Percentiles rank a stretch among this genome's conserved stretches.
These are phyloP conservation scores for Periophthalmus magnuspinnatus DNA, from an alignment of 2,797 vertebrate species.

Conservation along the genomic window DNA sequence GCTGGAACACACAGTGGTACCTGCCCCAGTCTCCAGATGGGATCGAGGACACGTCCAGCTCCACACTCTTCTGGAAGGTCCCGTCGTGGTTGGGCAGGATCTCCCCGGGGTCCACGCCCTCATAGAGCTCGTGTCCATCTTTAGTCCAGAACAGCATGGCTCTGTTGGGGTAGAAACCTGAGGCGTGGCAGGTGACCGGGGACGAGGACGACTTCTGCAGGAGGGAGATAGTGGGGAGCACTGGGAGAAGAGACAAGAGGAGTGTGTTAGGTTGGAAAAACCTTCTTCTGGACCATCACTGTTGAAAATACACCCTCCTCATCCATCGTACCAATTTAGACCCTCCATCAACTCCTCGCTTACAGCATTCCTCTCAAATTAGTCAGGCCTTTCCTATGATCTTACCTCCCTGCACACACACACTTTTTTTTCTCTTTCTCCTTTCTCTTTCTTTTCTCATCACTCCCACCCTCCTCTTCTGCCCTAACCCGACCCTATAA, in stretches of 20 bases:
- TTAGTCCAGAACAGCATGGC: slow-evolving; percentile 17
- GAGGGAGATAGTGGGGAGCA: slow-evolving; percentile 34
- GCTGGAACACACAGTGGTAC: slow-evolving; percentile 21
- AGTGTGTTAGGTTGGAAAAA: too few relatives aligned
- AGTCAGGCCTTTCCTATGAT: too few relatives aligned
- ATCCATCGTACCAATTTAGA: too few relatives aligned
- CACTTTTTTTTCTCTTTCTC: too few relatives aligned
- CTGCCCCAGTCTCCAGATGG: slow-evolving; percentile 30
- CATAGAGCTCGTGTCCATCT: slow-evolving; percentile 34
- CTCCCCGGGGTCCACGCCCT: slow-evolving; percentile 43
- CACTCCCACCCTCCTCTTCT: too few relatives aligned
- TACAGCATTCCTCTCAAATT: too few relatives aligned
- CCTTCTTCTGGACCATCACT: too few relatives aligned
- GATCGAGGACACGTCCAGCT: slow-evolving; percentile 20
- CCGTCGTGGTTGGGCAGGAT: slow-evolving; percentile 57
- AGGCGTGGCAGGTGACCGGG: slow-evolving; percentile 45
- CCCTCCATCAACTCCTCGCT: too few relatives aligned
- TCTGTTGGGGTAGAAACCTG: slow-evolving; percentile 58
- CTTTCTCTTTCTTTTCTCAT: too few relatives aligned
- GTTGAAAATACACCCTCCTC: too few relatives aligned
- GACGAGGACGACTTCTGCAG: slow-evolving; percentile 36
- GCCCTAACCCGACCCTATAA: too few relatives aligned
- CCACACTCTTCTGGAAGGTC: slow-evolving; percentile 57
- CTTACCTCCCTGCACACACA: too few relatives aligned
- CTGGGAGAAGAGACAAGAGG: slow-evolving; percentile 21